Evolutionary conservation across 2,113 vertebrate species (phyloP).

Genomic region (Bubo blakistoni): DNA sequence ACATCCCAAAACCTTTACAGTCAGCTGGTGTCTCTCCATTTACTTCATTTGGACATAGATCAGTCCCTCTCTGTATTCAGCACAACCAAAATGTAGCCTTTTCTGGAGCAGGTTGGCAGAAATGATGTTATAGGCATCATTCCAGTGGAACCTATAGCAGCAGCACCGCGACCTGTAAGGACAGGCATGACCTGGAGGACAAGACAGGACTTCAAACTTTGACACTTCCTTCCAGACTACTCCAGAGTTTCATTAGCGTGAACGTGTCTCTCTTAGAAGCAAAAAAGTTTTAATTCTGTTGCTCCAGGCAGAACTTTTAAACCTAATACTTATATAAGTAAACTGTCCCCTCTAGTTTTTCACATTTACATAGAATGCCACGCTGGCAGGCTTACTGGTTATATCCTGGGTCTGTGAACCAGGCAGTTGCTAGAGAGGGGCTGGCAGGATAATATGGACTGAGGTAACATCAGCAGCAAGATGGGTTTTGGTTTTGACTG

Average conservation of each 20-base stretch:
- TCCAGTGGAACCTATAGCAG: not conserved
- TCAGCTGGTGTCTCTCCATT: not conserved
- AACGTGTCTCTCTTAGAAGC: not conserved
- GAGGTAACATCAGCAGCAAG: not conserved
- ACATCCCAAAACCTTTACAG: not conserved
- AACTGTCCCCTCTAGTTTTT: not conserved
- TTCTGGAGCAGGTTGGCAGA: not conserved
- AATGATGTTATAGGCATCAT: not conserved
- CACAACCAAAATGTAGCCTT: not conserved
- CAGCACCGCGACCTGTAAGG: accelerated
- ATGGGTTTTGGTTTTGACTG: not conserved
- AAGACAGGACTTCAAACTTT: not conserved
- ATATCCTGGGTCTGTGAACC: not conserved
- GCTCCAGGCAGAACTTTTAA: constrained; percentile 2
- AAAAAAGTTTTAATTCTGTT: not conserved
- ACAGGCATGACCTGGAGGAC: not conserved
- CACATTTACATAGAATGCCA: not conserved
- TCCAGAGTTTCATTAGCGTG: not conserved
- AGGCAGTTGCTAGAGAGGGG: not conserved
- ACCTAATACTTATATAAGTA: not conserved
- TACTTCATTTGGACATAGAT: not conserved
- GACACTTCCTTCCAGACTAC: not conserved
- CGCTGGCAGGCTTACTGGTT: not conserved
- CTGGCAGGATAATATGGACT: not conserved
- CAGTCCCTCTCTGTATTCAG: not conserved